Conservation (phyloP, 2,888 invertebrate genomes). For the Brenthis daphne region DNA sequence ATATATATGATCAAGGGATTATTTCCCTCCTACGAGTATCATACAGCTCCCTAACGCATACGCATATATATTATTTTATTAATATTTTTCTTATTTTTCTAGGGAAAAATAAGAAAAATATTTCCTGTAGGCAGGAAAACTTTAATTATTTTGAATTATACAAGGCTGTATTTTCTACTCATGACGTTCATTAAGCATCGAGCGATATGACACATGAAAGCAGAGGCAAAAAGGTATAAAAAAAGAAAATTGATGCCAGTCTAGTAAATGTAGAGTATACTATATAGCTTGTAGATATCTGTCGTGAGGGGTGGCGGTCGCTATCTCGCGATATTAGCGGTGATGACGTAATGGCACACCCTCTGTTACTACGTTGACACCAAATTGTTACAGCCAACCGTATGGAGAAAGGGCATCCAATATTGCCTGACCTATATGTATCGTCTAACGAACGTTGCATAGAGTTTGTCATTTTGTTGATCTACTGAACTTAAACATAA, state of each 20-base stretch:
- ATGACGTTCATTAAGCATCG: too few species aligned
- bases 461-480: not conserved
- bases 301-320: constrained; percentile 22
- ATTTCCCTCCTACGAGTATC: too few species aligned
- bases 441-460: constrained; percentile 16
- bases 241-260: not conserved
- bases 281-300: constrained; percentile 16
- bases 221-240: too few species aligned
- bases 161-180: too few species aligned
- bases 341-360: constrained; percentile 35
- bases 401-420: constrained; percentile 33
- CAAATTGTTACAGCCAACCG: constrained; percentile 21
- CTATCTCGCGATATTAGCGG: constrained; percentile 23
- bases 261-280: constrained; percentile 30
- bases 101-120: too few species aligned
- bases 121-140: too few species aligned
- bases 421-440: constrained; percentile 31
- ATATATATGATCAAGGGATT: too few species aligned
- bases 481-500: not conserved
- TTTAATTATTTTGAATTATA: too few species aligned
- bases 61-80: too few species aligned
- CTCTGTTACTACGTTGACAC: constrained; percentile 28
- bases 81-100: too few species aligned
- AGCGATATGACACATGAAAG: too few species aligned
- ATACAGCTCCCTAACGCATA: too few species aligned